Base-by-base conservation (phyloP, 2,113 vertebrate species). In the Xyliphius kryptos region DNA sequence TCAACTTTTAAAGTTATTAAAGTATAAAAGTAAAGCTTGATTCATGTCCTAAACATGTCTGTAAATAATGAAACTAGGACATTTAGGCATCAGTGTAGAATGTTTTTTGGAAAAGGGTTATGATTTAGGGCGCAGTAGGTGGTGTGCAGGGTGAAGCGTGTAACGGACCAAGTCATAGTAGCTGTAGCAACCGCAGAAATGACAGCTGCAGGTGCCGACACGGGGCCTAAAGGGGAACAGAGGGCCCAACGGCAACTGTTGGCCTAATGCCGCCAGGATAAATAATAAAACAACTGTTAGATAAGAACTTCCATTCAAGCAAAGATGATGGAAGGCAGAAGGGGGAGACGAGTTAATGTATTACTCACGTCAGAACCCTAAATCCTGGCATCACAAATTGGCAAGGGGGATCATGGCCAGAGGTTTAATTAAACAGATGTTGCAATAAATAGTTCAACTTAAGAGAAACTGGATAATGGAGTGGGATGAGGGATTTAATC, bases 201-300 rank as follows among this genome's bases (percentile, higher is more conserved):
- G 82, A 86, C 82, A 84, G 85, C 78, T 79, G 71, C 86, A 84
- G 84, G 80, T 85, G 81, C 68, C 61, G 46, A 67, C 63, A 61
- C 63, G 41, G 77, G 44, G 73, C 70, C 68, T 68, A 69, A 71
- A 65, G 69, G 69, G 67, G 77, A 72, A 75, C 70, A 61, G 76
- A 67, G 67, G 81, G 73, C 61, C 54, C 72, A 51, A 57, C 73
- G 54, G 76, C 79, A 74, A 80, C 78, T 75, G n/a, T n/a, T n/a
- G 89, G 81, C 76, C 85, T 85, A 74, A 86, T 77, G 76, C 92
- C 86, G 85, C 48, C 74, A 76, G 79, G 67, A 87, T 38, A 78
- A 82, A 81, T 82, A 83, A 74, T 82, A 77, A 83, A 77, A 49
- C 83, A 73, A 85, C 82, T 88, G 85, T 81, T 77, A 81, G 80